Conservation (phyloP, 64 coral and sea anemone genomes). For the Acropora yongei region DNA sequence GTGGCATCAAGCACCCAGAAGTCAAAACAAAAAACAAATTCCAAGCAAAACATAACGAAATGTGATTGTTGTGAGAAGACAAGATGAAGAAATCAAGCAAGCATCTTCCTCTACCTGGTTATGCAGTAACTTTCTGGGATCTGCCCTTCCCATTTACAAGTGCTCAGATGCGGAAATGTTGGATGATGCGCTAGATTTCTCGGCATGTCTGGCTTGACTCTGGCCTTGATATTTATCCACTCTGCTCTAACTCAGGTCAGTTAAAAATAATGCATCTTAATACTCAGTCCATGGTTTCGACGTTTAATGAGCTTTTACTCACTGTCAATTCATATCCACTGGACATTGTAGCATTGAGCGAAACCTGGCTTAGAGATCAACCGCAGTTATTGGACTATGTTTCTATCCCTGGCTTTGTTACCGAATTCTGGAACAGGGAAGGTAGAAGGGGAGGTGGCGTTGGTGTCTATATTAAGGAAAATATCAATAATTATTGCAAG, state of each 20-base stretch:
- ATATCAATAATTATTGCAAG: neutral
- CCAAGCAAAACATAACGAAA: conserved; percentile 44
- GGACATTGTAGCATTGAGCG: conserved; percentile 19
- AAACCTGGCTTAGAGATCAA: conserved; percentile 60
- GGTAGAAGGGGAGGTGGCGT: conserved; percentile 36
- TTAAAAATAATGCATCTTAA: conserved; percentile 44
- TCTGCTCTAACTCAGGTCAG: conserved; percentile 21
- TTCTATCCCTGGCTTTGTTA: conserved; percentile 15
- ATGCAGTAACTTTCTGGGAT: conserved; percentile 55
- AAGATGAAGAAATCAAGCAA: conserved; percentile 39
- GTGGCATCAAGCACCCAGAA: conserved; percentile 12
- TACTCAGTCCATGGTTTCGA: conserved; percentile 54
- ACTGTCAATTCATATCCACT: conserved; percentile 42
- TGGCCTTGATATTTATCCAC: conserved; percentile 3
- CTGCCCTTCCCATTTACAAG: conserved; percentile 49
- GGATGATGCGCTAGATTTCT: conserved; percentile 37
- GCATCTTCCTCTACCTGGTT: conserved; percentile 22
- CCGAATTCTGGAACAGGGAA: conserved; percentile 31
- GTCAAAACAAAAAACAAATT: conserved; percentile 42
- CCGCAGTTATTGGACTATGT: conserved; percentile 35
- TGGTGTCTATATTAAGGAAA: conserved; percentile 31
- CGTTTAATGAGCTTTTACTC: conserved; percentile 61
- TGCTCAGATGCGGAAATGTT: conserved; percentile 47
- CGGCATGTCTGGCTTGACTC: conserved; percentile 24
- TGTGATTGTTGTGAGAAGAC: conserved; percentile 51